phyloP scores from a whole-genome alignment of 2,797 vertebrate genomes.

The Sebastiscus tertius region DNA sequence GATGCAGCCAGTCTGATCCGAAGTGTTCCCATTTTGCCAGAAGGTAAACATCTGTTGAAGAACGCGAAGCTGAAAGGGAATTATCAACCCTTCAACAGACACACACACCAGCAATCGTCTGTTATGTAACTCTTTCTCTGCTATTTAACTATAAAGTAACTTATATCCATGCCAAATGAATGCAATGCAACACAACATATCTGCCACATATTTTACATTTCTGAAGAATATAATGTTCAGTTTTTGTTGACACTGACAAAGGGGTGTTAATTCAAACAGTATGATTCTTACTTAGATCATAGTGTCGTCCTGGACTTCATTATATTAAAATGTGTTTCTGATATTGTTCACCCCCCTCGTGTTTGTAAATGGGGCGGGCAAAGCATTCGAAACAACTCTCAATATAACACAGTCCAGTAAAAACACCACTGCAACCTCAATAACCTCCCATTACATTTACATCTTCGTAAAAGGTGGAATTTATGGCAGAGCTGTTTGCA shows the following conservation, averaged over 20 bases:
- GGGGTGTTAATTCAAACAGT: background rate
- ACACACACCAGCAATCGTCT: background rate
- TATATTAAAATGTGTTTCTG: background rate
- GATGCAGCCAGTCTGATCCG: constrained; percentile 32
- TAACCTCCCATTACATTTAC: background rate
- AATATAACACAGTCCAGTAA: background rate
- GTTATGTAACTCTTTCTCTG: background rate
- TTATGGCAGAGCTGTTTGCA: too few relatives aligned
- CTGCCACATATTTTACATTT: background rate
- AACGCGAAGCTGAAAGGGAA: constrained; percentile 19
- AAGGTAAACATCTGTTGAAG: constrained; percentile 63
- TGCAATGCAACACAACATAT: background rate
- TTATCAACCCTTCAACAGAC: constrained; percentile 20
- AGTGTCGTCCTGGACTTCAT: background rate
- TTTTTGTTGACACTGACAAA: background rate
- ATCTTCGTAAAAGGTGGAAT: background rate
- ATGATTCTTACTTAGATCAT: background rate
- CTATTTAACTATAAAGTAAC: background rate
- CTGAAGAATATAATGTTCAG: background rate
- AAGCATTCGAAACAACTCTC: background rate
- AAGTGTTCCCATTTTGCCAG: constrained; percentile 26
- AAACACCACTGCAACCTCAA: background rate
- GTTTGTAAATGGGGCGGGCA: background rate
- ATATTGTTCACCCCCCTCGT: background rate
- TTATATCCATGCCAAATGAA: background rate